phyloP scores from a whole-genome alignment of 2,113 vertebrate genomes.

The Lontra canadensis region DNA sequence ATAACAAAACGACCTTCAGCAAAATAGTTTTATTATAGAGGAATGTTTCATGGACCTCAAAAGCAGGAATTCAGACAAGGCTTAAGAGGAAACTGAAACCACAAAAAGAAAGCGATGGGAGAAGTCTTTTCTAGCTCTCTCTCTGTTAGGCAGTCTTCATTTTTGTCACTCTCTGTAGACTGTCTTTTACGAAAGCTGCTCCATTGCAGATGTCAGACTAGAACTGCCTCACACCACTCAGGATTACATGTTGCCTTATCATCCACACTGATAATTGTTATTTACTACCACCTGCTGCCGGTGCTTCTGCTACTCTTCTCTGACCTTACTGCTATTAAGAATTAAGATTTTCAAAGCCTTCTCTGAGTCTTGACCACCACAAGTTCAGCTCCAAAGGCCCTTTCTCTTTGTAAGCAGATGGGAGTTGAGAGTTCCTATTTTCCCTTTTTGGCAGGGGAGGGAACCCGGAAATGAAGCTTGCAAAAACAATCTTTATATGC shows the following conservation, averaged over 20 bases:
- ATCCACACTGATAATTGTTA: background rate
- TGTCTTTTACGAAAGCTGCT: background rate
- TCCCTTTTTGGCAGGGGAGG: background rate
- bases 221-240: background rate
- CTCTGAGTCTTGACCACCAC: background rate
- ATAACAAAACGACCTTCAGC: background rate
- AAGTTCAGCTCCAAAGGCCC: background rate
- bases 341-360: background rate
- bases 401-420: background rate
- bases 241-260: background rate
- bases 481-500: background rate
- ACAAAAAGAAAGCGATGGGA: slow-evolving; percentile 13
- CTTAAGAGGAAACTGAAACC: background rate
- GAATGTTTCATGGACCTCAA: background rate
- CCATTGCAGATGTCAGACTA: background rate
- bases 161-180: background rate
- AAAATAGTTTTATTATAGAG: background rate
- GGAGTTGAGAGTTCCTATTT: background rate
- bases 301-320: background rate
- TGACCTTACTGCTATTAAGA: background rate
- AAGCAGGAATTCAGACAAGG: background rate
- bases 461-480: background rate
- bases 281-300: background rate
- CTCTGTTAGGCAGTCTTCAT: background rate
- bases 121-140: background rate